These are phyloP conservation scores for Rissa tridactyla DNA, from an alignment of 2,113 vertebrate species.

Conservation along the genomic window DNA sequence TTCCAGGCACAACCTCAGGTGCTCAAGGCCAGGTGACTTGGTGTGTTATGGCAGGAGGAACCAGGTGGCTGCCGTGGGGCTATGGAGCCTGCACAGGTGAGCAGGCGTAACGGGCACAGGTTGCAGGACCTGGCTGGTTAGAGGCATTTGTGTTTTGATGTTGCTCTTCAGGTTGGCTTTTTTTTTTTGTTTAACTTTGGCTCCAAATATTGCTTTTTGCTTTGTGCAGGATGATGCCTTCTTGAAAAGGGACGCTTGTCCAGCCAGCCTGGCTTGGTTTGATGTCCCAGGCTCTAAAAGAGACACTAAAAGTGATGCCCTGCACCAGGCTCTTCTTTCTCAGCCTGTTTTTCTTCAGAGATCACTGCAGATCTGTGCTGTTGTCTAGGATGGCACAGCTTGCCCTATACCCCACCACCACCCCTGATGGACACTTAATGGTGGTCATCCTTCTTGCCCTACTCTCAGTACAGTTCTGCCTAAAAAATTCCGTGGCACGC, in stretches of 20 bases:
- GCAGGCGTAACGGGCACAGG: too few relatives aligned
- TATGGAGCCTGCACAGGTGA: fast-evolving
- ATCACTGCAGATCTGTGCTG: not conserved
- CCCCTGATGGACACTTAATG: not conserved
- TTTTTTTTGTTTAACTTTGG: not conserved
- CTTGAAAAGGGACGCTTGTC: not conserved
- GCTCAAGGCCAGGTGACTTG: not conserved
- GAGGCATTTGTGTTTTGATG: not conserved
- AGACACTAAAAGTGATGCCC: not conserved
- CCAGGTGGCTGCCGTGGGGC: not conserved
- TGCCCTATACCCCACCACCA: not conserved
- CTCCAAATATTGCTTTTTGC: not conserved
- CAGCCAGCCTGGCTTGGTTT: not conserved
- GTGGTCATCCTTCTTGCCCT: not conserved
- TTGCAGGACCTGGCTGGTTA: not conserved
- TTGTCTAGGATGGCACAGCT: not conserved
- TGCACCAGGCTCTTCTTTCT: not conserved
- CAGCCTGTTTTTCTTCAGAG: not conserved
- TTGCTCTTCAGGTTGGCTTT: not conserved
- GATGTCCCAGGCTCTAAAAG: not conserved
- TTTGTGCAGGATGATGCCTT: not conserved
- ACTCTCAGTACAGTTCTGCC: not conserved
- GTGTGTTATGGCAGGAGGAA: not conserved
- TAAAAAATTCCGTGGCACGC: not conserved
- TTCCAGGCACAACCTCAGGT: not conserved